Base-by-base conservation (phyloP, 2,888 invertebrate genomes). In the Ennomos fuscantarius region DNA sequence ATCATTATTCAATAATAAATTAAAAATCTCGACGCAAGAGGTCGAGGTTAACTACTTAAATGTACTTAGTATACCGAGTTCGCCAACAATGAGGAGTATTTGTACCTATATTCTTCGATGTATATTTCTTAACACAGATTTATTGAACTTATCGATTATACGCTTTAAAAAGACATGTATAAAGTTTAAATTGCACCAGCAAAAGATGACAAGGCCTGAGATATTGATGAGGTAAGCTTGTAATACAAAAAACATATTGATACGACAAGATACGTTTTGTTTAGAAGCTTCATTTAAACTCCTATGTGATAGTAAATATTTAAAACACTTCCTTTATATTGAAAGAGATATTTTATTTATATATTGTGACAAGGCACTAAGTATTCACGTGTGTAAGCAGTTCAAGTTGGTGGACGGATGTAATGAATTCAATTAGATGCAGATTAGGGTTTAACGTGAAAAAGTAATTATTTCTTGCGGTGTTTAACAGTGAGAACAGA, bases 31-130 rank as follows among this genome's bases (percentile, higher is more conserved):
- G 46, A 51, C 41, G 37, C 46, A 64, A 54, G 63, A 58, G 64
- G 69, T 64, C 68, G 67, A 74, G 76, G 76, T 72, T 62, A 59
- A 55, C 44, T 53, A 42, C 52, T 53, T 56, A 45, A 51, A 60
- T 51, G 56, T 51, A 62, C 24, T 68, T 50, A 60, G 53, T 15
- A 45, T 3, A 34, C 49, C 12, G 41, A 41, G 33, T 49, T 39
- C 57, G 71, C 71, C 78, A 79, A 81, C 80, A 80, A 79, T 77
- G 78, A 75, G 66, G 65, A 54, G 56, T 70, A 73, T 77, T 78
- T 76, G 56, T 74, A 24, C 24, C 24, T 59, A 37, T 56, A 59
- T 65, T 53, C 63, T 55, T 50, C 53, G 56, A 55, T 55, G 61
- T 65, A 67, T 63, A 67, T 63, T 60, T 57, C 43, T 57, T 44